Evolutionary conservation across 2,797 vertebrate genomes (phyloP).

Genomic region (Momotus momota): DNA sequence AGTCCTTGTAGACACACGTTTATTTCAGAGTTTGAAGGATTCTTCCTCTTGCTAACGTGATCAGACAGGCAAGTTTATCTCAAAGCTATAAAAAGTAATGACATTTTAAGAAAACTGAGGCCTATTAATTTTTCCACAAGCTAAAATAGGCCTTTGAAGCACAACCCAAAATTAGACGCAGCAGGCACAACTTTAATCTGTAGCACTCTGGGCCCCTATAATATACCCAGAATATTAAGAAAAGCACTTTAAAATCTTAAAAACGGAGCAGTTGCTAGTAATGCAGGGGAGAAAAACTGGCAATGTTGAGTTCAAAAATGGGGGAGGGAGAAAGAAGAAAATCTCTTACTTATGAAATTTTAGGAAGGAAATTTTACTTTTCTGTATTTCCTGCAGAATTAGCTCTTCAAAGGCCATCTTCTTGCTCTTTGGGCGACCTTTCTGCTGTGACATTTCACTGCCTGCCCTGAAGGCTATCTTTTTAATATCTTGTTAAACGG

Average conservation of each 20-base stretch:
- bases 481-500: constrained; percentile 57
- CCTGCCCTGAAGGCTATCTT: constrained; percentile 42
- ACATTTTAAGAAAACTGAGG: constrained; percentile 32
- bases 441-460: constrained; percentile 14
- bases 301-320: background rate
- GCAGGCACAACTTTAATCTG: background rate
- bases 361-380: background rate
- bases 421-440: constrained; percentile 40
- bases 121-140: constrained; percentile 20
- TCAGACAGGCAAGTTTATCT: background rate
- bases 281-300: background rate
- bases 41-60: background rate
- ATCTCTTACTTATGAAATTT: background rate
- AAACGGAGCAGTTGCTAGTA: background rate
- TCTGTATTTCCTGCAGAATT: constrained; percentile 17
- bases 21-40: background rate
- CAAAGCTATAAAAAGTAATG: constrained; percentile 36
- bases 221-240: background rate
- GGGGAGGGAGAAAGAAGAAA: background rate
- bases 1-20: background rate
- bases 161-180: background rate
- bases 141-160: background rate
- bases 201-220: background rate
- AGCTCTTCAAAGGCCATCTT: constrained; percentile 36
- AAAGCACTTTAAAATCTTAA: background rate